Base-by-base conservation (phyloP, 2,113 vertebrate species). In the Otus sunia region DNA sequence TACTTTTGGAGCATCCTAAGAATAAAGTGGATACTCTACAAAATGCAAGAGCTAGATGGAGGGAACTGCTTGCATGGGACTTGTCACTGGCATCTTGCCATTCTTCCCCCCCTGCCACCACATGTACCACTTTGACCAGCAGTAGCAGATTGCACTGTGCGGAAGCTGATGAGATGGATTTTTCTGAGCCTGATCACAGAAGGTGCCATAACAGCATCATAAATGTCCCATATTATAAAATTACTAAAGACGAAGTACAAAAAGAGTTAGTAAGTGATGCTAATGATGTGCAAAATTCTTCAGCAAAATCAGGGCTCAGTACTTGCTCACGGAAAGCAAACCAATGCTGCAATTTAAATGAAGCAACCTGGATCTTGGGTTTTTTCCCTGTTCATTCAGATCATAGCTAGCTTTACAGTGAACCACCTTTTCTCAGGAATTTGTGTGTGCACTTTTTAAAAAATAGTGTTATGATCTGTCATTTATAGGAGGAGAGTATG, bases 341-440 rank as follows among this genome's bases (percentile, higher is more conserved):
- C 14, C n/a, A 83, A 69, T 18, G n/a, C 53, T 93, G n/a, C 32
- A 7, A 47, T 75, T 87, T 68, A 79, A 69, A 59, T 73, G 21
- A 71, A 74, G 55, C 49, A 73, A 60, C 50, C 2, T 15, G 17
- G 60, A 75, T 76, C 39, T 16, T 47, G 63, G 3, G 49, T 37
- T 86, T 19, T 15, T 10, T 4, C 75, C 76, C 79, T 58, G n/a
- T 89, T 94, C 72, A 83, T 91, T 96, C 90, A 92, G 41, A 43
- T 68, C 39, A 29, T n/a, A 85, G 80, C 11, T 20, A 56, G 60
- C 79, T 86, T 91, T 92, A 53, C 0, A 0, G 39, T 78, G 75
- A 96, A 86, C 89, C 71, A 59, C n/a, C 34, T 77, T 79, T 95
- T 66, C 79, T 88, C 56, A 88, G 47, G 63, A 92, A 86, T 92